phyloP scores from a whole-genome alignment of 2,113 vertebrate genomes.

The Amphiprion percula region DNA sequence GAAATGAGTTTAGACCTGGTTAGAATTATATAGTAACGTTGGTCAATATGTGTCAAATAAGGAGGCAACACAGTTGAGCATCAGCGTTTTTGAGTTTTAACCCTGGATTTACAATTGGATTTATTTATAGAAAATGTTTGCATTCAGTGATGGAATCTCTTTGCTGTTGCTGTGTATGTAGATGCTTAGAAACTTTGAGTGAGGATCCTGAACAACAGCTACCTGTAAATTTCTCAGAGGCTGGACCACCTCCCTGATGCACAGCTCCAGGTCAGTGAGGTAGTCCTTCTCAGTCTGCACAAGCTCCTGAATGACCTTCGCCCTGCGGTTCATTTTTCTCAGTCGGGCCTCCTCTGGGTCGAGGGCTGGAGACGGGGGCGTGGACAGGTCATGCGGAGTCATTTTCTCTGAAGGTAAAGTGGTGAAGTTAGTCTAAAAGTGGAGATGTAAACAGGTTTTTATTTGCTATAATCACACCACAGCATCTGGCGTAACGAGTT shows the following conservation, averaged over 20 bases:
- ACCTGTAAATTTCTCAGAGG: constrained; percentile 92
- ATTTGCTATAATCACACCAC: background rate
- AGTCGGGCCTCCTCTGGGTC: constrained; percentile 86
- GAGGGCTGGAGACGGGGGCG: constrained; percentile 60
- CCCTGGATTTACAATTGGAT: too few species aligned
- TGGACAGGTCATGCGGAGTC: constrained; percentile 81
- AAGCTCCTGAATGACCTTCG: constrained; percentile 92
- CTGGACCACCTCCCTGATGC: constrained; percentile 91
- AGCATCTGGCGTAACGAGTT: constrained; percentile 4
- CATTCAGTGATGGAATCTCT: background rate
- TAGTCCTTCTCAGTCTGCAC: constrained; percentile 94
- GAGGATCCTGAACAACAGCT: constrained; percentile 12
- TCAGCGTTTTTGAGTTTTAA: too few species aligned
- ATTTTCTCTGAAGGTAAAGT: constrained; percentile 89
- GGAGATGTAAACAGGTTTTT: background rate
- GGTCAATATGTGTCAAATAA: background rate
- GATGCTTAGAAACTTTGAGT: too few species aligned
- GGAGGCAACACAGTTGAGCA: background rate
- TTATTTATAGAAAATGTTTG: too few species aligned
- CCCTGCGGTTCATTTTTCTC: constrained; percentile 90
- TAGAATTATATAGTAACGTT: too few species aligned
- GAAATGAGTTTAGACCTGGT: too few species aligned
- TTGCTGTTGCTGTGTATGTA: too few species aligned
- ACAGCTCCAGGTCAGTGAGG: constrained; percentile 90
- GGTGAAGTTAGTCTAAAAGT: background rate